Evolutionary conservation across 2,888 invertebrate genomes (phyloP), one percentile per base, ranked within the genome.

Genomic region (Cheilosia vernalis): DNA sequence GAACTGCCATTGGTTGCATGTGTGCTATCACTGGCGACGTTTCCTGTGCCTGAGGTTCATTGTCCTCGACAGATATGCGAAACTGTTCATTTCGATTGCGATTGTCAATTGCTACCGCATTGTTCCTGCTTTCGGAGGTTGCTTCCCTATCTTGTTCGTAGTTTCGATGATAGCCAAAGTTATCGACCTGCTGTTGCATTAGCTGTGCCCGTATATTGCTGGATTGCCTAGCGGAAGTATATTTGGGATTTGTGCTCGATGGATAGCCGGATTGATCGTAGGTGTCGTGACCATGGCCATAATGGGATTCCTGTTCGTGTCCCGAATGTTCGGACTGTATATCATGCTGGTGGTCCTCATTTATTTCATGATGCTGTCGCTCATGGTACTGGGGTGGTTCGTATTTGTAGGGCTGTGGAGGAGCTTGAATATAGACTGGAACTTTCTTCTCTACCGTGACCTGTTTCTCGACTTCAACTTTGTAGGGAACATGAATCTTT

Each of bases 381-480:
- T 63, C 74, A 49, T 49, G 66, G 37, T 82, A 67, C n/a, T 69
- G 72, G 10, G 86, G 67, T 17, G 87, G 77, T 37, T 90, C 91
- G 66, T 87, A 89, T 77, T 89, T 90, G 49, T 93, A 93, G 0
- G 94, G 94, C 4, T 24, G 4, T 5, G 24, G 13, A 9, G 47
- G 47, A 9, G 89, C 67, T 4, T 89, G 89, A 66, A 92, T 89
- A 37, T 90, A 92, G 19, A 91, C 82, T 0, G 93, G 93, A 1
- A 93, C 90, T 86, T 91, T 92, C 80, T 91, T 92, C 87, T 93
- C 91, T 15, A 87, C 74, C 2, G 91, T 90, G 0, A 91, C 90
- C 81, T 89, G 90, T 78, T 90, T 92, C 78, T 92, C 93, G 1
- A 93, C 92, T 89, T 93, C 92, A 0, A 90, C 89, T 51, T 88